phyloP scores from a whole-genome alignment of 2,888 invertebrate species.

The Drosophila peninsularis region DNA sequence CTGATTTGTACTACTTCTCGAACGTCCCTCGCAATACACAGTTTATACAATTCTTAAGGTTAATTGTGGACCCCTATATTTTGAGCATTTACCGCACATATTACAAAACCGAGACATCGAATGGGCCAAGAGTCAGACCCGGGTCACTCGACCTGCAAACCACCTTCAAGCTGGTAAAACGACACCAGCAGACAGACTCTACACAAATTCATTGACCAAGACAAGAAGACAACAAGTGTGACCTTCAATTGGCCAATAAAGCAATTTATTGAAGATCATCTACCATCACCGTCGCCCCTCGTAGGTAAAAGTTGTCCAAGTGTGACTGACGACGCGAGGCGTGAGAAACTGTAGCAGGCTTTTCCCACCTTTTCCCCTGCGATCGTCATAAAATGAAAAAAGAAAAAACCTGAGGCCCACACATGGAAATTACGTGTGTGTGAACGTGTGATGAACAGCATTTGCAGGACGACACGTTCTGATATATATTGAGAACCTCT shows the following conservation, averaged over 20 bases:
- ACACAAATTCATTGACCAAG: slow-evolving; percentile 61
- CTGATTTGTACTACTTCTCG: slow-evolving; percentile 11
- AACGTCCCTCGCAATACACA: slow-evolving; percentile 33
- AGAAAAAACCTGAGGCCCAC: slow-evolving; percentile 50
- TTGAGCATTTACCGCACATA: slow-evolving; percentile 44
- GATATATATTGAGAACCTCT: slow-evolving; percentile 32
- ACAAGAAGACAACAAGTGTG: slow-evolving; percentile 67
- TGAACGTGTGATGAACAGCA: slow-evolving; percentile 44
- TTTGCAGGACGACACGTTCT: slow-evolving; percentile 63
- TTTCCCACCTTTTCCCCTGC: slow-evolving; percentile 52
- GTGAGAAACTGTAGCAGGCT: slow-evolving; percentile 70
- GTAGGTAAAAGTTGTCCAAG: slow-evolving; percentile 71
- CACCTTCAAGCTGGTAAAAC: slow-evolving; percentile 54
- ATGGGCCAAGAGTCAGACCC: slow-evolving; percentile 46
- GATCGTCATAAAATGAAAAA: slow-evolving; percentile 42
- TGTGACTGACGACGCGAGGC: slow-evolving; percentile 64
- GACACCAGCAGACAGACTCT: slow-evolving; percentile 41
- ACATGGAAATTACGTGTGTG: slow-evolving; percentile 67
- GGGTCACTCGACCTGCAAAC: slow-evolving; percentile 68
- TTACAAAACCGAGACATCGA: slow-evolving; percentile 43
- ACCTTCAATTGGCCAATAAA: slow-evolving; percentile 77
- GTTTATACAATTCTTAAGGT: slow-evolving; percentile 61
- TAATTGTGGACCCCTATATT: slow-evolving; percentile 63
- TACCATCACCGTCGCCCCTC: slow-evolving; percentile 19
- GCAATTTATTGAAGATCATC: slow-evolving; percentile 72